Conservation (phyloP, 2,888 invertebrate species). For the Mallateleia sp. region DNA sequence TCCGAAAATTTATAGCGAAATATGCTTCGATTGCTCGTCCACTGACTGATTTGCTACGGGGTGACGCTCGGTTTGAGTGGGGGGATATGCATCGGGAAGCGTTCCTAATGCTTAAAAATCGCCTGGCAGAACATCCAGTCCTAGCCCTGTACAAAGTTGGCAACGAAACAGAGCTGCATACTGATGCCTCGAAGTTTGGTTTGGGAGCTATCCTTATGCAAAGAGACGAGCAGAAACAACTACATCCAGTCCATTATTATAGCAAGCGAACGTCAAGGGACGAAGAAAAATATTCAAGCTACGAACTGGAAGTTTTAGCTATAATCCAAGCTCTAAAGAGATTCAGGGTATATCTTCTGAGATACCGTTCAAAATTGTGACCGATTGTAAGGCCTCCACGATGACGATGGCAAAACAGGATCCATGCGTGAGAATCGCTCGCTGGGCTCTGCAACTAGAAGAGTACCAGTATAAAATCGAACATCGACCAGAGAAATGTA, state of each 20-base stretch:
- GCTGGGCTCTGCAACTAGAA: constrained; percentile 1
- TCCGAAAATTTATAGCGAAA: background rate
- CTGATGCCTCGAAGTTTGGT: background rate
- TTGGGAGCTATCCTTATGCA: background rate
- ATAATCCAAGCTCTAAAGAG: background rate
- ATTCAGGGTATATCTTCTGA: constrained; percentile 6
- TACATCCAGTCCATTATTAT: constrained; percentile 8
- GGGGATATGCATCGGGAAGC: too few relatives aligned
- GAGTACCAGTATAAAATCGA: constrained; percentile 4
- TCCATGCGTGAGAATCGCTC: background rate
- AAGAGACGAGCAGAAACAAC: background rate
- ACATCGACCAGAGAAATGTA: background rate
- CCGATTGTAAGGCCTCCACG: background rate
- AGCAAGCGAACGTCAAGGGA: background rate
- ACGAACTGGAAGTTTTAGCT: constrained; percentile 5
- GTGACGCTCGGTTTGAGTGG: too few relatives aligned
- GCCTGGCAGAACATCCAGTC: too few relatives aligned
- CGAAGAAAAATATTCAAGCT: constrained; percentile 9
- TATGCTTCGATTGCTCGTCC: background rate
- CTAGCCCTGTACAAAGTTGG: too few relatives aligned
- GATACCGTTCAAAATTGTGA: constrained; percentile 9
- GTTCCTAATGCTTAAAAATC: too few relatives aligned
- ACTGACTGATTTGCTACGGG: too few relatives aligned
- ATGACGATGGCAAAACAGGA: background rate
- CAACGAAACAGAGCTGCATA: background rate